Base-by-base conservation (phyloP, 2,888 invertebrate species). In the Tipula lateralis region DNA sequence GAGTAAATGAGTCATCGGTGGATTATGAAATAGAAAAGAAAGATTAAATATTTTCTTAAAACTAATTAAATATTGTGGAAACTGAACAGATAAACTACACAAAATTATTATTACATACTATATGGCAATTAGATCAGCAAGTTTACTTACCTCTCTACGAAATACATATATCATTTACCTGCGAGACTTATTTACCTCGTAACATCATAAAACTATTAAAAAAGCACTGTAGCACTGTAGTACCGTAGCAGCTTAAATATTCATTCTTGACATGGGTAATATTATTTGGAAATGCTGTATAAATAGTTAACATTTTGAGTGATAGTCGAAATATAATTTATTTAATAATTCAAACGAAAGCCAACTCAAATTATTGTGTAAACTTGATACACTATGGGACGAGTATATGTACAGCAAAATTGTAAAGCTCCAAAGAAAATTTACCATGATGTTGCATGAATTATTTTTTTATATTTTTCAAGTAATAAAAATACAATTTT, bases 191-290 rank as follows among this genome's bases (percentile, higher is more conserved):
- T 24, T 24, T 24, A 50, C 44, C n/a, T 3, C 12, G 66, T 3
- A 24, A 66, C 66, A 66, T 24, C 66, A 66, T 66, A 66, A 66
- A 66, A 66, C 66, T 66, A 66, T 66, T 66, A 66, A 66, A 66
- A 44, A 66, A 24, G 9, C 44, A 16, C 44, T 44, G 12, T 36
- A 36, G 9, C 12, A 39, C 32, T 39, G 13, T 39, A 39, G 50
- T n/a, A n/a, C n/a, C 50, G 16, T 6, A 50, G 19, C 16, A 7
- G 6, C 3, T 50, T 19, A 50, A 50, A 50, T 24, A 66, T 66
- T 66, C 66, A 24, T 44, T 66, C 66, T 24, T 66, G 66, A 24
- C 66, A 9, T 9, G 66, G 66, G 24, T 66, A 66, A 24, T 66
- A 24, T 66, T 66, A 24, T n/a, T 44, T 5, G 5, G 16, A 50